phyloP scores from a whole-genome alignment of 2,888 invertebrate genomes.

The Frankliniella intonsa region DNA sequence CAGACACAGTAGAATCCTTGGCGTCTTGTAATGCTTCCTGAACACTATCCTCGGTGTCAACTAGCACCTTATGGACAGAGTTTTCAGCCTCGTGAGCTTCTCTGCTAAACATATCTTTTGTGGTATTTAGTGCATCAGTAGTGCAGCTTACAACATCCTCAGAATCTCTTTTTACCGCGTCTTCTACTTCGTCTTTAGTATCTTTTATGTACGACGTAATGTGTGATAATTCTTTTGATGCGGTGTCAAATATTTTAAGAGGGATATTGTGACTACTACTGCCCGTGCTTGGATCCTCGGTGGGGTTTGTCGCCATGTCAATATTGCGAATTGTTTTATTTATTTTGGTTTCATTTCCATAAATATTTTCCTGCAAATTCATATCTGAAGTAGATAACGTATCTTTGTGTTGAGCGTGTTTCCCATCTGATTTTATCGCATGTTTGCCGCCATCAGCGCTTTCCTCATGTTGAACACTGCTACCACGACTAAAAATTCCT shows the following conservation, averaged over 20 bases:
- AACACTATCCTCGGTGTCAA: background rate
- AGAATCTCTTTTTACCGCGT: too few relatives aligned
- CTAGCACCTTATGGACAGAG: background rate
- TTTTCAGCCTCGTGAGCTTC: background rate
- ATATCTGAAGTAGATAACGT: conserved; percentile 9
- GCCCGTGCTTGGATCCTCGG: conserved; percentile 12
- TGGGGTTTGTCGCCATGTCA: too few relatives aligned
- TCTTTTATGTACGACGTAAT: too few relatives aligned
- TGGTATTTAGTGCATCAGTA: too few relatives aligned
- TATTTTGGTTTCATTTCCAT: conserved; percentile 27
- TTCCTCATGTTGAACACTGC: background rate
- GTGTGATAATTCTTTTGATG: background rate
- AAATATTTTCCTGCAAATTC: conserved; percentile 30
- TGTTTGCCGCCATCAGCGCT: conserved; percentile 3
- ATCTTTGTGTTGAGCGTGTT: background rate
- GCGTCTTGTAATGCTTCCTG: background rate
- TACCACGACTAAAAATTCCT: background rate
- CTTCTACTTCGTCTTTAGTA: too few relatives aligned
- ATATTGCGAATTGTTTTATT: background rate
- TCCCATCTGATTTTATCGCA: conserved; percentile 28
- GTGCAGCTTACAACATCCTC: too few relatives aligned
- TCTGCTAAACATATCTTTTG: too few relatives aligned
- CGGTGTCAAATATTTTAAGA: background rate
- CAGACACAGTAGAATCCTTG: background rate
- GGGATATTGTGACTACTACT: conserved; percentile 24